Evolutionary conservation across 2,113 vertebrate species (phyloP).

Genomic region (Siniperca knerii): DNA sequence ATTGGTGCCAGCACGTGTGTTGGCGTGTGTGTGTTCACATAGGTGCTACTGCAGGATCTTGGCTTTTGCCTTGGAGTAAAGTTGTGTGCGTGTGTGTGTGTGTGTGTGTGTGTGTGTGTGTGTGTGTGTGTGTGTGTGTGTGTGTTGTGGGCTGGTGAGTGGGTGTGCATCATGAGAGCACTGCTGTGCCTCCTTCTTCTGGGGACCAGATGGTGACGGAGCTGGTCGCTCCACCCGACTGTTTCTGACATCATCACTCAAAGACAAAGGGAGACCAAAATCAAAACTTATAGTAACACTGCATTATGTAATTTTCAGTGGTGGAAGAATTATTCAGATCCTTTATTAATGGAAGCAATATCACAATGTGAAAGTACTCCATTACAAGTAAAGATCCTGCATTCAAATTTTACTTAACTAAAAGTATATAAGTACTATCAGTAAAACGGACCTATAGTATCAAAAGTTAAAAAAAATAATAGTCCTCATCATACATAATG

Average conservation of each 20-base stretch:
- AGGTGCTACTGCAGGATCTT: constrained; percentile 64
- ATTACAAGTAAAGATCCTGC: too few species aligned
- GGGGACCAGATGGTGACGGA: constrained; percentile 76
- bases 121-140: constrained; percentile 30
- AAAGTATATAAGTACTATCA: not conserved
- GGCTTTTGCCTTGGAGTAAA: constrained; percentile 59
- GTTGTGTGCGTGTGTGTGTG: constrained; percentile 17
- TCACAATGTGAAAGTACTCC: too few species aligned
- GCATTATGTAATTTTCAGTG: too few species aligned
- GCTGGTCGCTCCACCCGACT: constrained; percentile 48
- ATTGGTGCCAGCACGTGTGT: constrained; percentile 66
- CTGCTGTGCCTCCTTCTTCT: constrained; percentile 64
- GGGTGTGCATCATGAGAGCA: constrained; percentile 62
- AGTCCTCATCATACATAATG: not conserved
- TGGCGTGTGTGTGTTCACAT: constrained; percentile 50
- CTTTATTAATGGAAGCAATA: too few species aligned
- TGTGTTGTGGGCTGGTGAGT: constrained; percentile 47
- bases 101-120: constrained; percentile 11
- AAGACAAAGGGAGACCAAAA: constrained; percentile 3
- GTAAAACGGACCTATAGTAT: not conserved
- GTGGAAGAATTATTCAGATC: too few species aligned
- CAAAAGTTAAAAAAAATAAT: not conserved
- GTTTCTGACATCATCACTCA: constrained; percentile 59
- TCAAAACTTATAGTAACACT: too few species aligned
- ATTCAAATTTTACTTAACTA: not conserved